Percentiles rank a stretch among this genome's conserved stretches.
phyloP scores from a whole-genome alignment of 2,888 invertebrate genomes.

The Neoascia interrupta region DNA sequence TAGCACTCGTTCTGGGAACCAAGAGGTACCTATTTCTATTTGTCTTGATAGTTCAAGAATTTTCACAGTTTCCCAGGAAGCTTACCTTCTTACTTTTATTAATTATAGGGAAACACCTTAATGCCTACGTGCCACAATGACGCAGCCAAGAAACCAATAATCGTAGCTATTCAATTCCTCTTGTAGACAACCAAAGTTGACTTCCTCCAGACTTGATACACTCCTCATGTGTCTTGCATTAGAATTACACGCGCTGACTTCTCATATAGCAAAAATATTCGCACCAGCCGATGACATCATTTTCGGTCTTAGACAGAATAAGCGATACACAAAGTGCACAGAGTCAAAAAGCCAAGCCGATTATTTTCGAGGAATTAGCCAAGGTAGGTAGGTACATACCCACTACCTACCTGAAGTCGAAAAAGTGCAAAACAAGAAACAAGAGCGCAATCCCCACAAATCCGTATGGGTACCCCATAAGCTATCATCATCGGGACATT shows the following conservation, averaged over 20 bases:
- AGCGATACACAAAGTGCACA: constrained; percentile 44
- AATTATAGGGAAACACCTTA: no score
- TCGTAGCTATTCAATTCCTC: constrained; percentile 16
- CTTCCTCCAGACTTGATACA: constrained; percentile 26
- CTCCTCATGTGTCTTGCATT: constrained; percentile 46
- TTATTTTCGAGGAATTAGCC: constrained; percentile 54
- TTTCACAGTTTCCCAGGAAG: no score
- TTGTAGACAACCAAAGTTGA: constrained; percentile 4
- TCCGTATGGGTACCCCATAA: constrained; percentile 7
- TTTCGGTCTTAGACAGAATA: constrained; percentile 11
- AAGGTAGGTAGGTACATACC: no score
- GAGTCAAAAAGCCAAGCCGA: constrained; percentile 38
- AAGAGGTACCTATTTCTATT: no score
- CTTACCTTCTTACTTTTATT: no score
- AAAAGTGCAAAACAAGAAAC: constrained; percentile 34
- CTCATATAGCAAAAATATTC: constrained; percentile 4
- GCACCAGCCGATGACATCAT: constrained; percentile 58
- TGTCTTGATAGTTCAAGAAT: no score
- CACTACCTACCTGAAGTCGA: constrained; percentile 62
- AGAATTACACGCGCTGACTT: constrained; percentile 36
- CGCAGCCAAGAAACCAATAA: no score
- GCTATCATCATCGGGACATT: constrained; percentile 33
- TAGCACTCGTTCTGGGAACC: no score
- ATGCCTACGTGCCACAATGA: no score
- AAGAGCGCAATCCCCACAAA: constrained; percentile 35